Evolutionary conservation across 2,113 vertebrate species (phyloP).

Genomic region (Psephotus haematonotus): DNA sequence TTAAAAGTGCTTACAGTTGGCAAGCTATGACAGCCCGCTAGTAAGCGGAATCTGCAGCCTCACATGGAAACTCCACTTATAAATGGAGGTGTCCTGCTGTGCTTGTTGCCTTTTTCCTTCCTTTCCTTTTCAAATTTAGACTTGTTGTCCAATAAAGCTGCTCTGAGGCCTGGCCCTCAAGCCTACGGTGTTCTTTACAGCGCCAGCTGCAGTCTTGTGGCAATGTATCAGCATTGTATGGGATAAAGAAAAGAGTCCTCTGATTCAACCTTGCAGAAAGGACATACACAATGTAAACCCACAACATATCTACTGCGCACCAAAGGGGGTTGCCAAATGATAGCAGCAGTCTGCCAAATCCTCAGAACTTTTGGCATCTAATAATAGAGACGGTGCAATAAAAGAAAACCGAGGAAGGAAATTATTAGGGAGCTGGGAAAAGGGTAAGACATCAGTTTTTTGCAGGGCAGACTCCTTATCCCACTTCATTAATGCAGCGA

Average conservation of each 20-base stretch:
- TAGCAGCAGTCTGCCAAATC: constrained; percentile 58
- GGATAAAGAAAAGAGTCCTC: constrained; percentile 26
- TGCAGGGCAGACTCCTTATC: constrained; percentile 12
- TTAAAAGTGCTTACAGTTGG: not conserved
- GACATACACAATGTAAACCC: constrained; percentile 40
- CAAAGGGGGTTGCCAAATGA: constrained; percentile 49
- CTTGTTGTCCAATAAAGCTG: not conserved
- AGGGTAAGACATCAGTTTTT: constrained; percentile 4
- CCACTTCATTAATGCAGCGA: constrained; percentile 3
- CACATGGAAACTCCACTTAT: not conserved
- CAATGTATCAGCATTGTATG: not conserved
- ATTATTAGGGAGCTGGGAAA: constrained; percentile 39
- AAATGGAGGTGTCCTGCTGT: not conserved
- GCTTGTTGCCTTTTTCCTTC: not conserved
- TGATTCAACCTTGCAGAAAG: constrained; percentile 50
- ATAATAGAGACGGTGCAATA: not conserved
- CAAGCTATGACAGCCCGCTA: not conserved
- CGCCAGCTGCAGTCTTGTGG: constrained; percentile 21
- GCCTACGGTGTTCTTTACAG: not conserved
- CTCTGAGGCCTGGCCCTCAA: not conserved
- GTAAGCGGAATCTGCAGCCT: not conserved
- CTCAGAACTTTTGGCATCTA: constrained; percentile 50
- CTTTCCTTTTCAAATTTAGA: not conserved
- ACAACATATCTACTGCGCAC: constrained; percentile 9
- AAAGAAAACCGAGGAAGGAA: constrained; percentile 55